phyloP scores from a whole-genome alignment of 2,888 invertebrate genomes.

The Latrodectus hesperus region DNA sequence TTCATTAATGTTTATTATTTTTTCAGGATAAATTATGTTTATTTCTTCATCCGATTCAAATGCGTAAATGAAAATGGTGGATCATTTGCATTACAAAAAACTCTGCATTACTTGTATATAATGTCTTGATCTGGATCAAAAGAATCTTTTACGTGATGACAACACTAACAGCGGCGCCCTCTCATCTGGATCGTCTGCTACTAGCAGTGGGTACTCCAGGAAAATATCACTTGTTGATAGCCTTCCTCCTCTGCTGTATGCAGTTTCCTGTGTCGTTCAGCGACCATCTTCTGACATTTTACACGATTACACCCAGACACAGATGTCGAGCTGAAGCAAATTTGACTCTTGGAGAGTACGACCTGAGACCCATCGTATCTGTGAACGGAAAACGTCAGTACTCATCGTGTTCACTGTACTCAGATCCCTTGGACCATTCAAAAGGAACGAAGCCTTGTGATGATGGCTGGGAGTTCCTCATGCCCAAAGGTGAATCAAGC shows the following conservation, averaged over 20 bases:
- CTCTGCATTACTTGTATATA: not conserved
- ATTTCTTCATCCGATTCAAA: not conserved
- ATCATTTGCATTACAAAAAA: not conserved
- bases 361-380: conserved; percentile 46
- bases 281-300: conserved; percentile 67
- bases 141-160: conserved; percentile 29
- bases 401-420: conserved; percentile 68
- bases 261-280: conserved; percentile 71
- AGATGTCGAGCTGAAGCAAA: conserved; percentile 68
- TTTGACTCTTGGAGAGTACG: conserved; percentile 51
- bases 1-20: not conserved
- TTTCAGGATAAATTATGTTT: not conserved
- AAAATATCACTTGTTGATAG: conserved; percentile 69
- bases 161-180: conserved; percentile 31
- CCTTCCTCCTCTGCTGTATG: conserved; percentile 70
- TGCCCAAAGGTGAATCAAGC: conserved; percentile 54
- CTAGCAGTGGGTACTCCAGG: conserved; percentile 70
- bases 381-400: conserved; percentile 50
- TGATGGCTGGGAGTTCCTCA: conserved; percentile 70
- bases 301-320: conserved; percentile 69
- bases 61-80: not conserved
- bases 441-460: conserved; percentile 69
- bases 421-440: conserved; percentile 69
- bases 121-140: not conserved
- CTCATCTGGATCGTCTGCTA: conserved; percentile 70